These are phyloP conservation scores for Lutra lutra DNA, from an alignment of 2,797 vertebrate species.

Conservation along the genomic window DNA sequence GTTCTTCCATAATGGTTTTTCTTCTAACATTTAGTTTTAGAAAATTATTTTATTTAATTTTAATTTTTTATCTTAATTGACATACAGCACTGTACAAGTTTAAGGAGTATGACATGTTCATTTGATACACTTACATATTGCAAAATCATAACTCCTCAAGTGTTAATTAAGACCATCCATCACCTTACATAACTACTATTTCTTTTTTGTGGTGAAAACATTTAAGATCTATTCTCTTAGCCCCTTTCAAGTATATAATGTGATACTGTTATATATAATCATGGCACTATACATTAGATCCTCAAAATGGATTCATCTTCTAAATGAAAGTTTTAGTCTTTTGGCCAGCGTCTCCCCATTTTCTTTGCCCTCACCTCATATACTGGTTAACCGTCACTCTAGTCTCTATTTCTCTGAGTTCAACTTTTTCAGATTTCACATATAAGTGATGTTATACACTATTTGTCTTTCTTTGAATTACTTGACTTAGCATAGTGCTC, in stretches of 20 bases:
- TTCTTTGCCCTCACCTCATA: neutral
- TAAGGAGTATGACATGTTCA: neutral
- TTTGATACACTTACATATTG: neutral
- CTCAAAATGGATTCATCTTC: neutral
- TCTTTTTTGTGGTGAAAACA: neutral
- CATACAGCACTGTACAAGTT: neutral
- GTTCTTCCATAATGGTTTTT: neutral
- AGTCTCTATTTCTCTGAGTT: neutral
- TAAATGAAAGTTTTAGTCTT: neutral
- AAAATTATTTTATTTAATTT: neutral
- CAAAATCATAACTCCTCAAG: neutral
- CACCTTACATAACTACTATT: neutral
- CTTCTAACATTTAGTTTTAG: neutral
- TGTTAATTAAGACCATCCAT: neutral
- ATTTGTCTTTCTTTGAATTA: neutral
- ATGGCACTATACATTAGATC: neutral
- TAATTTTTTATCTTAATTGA: neutral
- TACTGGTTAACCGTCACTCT: neutral
- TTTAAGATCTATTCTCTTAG: neutral
- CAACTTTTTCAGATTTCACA: neutral
- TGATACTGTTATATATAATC: neutral
- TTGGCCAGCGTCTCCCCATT: neutral
- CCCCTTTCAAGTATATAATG: neutral
- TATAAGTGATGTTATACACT: neutral
- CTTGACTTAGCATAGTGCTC: neutral